These are phyloP conservation scores for Charaxes varanes DNA, from an alignment of 1,140 invertebrate genomes.

Conservation along the genomic window DNA sequence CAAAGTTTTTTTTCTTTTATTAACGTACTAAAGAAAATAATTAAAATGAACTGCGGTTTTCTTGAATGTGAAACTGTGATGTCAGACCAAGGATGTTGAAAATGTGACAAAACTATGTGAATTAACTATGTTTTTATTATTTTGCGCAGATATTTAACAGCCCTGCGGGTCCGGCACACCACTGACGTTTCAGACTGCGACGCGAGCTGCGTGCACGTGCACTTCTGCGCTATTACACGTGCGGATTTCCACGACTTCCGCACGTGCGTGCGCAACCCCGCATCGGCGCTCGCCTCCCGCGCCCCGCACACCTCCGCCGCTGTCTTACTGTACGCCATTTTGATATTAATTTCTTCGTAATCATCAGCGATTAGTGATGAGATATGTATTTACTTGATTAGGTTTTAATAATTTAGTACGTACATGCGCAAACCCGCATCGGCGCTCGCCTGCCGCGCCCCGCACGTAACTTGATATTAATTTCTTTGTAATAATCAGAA, in stretches of 20 bases:
- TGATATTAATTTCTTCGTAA: slow-evolving; percentile 55
- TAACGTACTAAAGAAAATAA: too few species aligned
- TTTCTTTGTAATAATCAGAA: slow-evolving; percentile 36
- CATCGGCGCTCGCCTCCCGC: slow-evolving; percentile 78
- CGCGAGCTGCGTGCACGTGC: slow-evolving; percentile 81
- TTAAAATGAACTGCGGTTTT: too few species aligned
- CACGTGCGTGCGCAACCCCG: slow-evolving; percentile 82
- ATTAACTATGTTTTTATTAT: background rate
- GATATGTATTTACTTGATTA: slow-evolving; percentile 5
- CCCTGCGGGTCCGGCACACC: slow-evolving; percentile 77
- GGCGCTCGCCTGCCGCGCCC: slow-evolving; percentile 76
- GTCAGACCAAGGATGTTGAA: too few species aligned
- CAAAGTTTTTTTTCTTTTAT: too few species aligned
- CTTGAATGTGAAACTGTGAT: too few species aligned
- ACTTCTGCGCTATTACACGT: slow-evolving; percentile 88
- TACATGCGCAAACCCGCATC: slow-evolving; percentile 84
- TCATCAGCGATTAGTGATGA: background rate
- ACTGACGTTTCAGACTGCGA: slow-evolving; percentile 74
- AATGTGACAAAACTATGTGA: too few species aligned
- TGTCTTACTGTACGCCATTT: slow-evolving; percentile 55
- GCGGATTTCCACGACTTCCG: slow-evolving; percentile 84
- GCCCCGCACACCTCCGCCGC: slow-evolving; percentile 48
- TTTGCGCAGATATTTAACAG: slow-evolving; percentile 44
- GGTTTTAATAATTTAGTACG: too few species aligned
- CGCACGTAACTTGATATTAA: slow-evolving; percentile 52